phyloP scores from a whole-genome alignment of 2,113 vertebrate genomes.

The Polyodon spathula region DNA sequence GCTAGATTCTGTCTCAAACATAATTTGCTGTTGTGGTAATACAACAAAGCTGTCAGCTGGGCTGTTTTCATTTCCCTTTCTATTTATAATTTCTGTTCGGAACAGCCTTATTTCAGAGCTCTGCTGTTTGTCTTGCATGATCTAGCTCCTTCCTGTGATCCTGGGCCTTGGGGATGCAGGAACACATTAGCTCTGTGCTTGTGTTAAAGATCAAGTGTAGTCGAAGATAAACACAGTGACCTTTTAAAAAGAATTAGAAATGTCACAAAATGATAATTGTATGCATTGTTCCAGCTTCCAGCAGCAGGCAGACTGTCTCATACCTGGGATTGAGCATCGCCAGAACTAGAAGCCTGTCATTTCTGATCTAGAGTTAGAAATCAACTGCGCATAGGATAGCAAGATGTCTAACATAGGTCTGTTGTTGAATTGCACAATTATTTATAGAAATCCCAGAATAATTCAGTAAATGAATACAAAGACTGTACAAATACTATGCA shows the following conservation, averaged over 20 bases:
- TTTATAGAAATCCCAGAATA: too few species aligned
- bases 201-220: conserved; percentile 3
- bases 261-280: conserved; percentile 16
- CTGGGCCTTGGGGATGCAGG: neutral
- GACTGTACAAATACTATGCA: too few species aligned
- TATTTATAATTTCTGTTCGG: too few species aligned
- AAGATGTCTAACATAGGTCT: neutral
- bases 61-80: too few species aligned
- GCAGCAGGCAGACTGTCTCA: neutral
- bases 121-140: neutral
- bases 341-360: neutral
- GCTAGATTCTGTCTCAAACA: too few species aligned
- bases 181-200: conserved; percentile 2
- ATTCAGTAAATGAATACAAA: too few species aligned
- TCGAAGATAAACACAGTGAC: conserved; percentile 12
- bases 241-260: conserved; percentile 12
- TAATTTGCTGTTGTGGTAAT: too few species aligned
- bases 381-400: neutral
- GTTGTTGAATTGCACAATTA: too few species aligned
- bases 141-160: neutral
- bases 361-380: neutral
- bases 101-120: too few species aligned
- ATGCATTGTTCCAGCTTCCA: neutral
- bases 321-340: neutral
- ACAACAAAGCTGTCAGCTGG: too few species aligned